These are phyloP conservation scores for Parnassius apollo DNA, from an alignment of 2,888 invertebrate species.

Conservation along the genomic window DNA sequence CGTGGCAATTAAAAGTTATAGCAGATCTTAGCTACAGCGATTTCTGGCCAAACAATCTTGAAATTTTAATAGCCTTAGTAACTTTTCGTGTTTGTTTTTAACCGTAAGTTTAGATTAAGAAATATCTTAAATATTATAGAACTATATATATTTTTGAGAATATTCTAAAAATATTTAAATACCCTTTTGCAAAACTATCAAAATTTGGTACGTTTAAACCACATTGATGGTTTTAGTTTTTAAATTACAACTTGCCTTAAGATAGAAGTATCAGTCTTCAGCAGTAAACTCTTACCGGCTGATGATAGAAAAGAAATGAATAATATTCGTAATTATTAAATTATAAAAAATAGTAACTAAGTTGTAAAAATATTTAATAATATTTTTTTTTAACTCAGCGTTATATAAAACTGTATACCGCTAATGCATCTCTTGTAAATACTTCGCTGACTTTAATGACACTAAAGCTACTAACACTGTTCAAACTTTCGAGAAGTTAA, in stretches of 20 bases:
- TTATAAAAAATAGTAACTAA: no score
- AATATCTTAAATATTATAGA: background rate
- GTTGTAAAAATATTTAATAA: no score
- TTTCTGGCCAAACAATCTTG: conserved; percentile 54
- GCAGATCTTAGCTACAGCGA: conserved; percentile 50
- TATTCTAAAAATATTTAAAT: no score
- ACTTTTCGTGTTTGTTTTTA: conserved; percentile 38
- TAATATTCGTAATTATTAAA: no score
- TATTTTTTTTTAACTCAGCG: no score
- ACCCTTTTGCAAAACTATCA: no score
- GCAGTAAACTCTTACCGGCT: no score
- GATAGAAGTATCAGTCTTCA: no score
- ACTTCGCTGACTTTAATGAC: conserved; percentile 36
- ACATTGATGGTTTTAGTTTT: no score
- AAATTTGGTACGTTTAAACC: no score
- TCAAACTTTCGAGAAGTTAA: conserved; percentile 48
- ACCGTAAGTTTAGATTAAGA: conserved; percentile 23
- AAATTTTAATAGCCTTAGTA: conserved; percentile 62
- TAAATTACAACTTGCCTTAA: no score
- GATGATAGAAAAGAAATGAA: no score
- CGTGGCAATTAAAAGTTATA: conserved; percentile 76
- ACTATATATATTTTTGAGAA: background rate
- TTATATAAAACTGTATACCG: conserved; percentile 6
- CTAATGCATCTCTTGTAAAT: conserved; percentile 10
- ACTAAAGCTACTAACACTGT: conserved; percentile 38